Conservation (phyloP, 2,888 invertebrate species). For the Sarcophaga rosellei region DNA sequence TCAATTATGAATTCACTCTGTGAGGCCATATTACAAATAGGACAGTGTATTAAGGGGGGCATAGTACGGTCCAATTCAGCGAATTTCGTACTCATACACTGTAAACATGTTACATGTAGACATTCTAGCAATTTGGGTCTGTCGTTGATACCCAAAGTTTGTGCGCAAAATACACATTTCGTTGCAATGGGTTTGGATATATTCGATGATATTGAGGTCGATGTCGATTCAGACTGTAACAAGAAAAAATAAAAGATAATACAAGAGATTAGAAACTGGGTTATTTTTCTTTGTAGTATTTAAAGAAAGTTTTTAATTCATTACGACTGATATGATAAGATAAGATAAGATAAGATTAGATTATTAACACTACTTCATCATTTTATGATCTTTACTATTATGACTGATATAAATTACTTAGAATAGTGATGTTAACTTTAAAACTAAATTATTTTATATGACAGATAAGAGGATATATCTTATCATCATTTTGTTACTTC, state of each 20-base stretch:
- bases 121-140: slow-evolving; percentile 93
- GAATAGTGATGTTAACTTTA: slow-evolving; percentile 15
- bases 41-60: slow-evolving; percentile 83
- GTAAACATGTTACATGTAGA: slow-evolving; percentile 91
- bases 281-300: slow-evolving; percentile 11
- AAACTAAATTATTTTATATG: not conserved
- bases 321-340: not conserved
- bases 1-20: slow-evolving; percentile 89
- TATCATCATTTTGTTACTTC: slow-evolving; percentile 3
- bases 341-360: slow-evolving; percentile 28
- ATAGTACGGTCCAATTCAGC: slow-evolving; percentile 80
- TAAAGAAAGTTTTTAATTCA: not conserved
- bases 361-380: not conserved
- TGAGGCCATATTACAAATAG: slow-evolving; percentile 88
- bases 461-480: slow-evolving; percentile 30
- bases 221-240: slow-evolving; percentile 77
- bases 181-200: slow-evolving; percentile 77
- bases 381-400: not conserved
- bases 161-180: slow-evolving; percentile 84
- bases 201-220: slow-evolving; percentile 80
- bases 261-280: not conserved
- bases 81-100: slow-evolving; percentile 88
- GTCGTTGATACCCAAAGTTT: slow-evolving; percentile 83
- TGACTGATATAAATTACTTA: slow-evolving; percentile 10
- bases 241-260: slow-evolving; percentile 1